These are phyloP conservation scores for Tinamus guttatus DNA, from an alignment of 2,113 vertebrate species.

Conservation along the genomic window DNA sequence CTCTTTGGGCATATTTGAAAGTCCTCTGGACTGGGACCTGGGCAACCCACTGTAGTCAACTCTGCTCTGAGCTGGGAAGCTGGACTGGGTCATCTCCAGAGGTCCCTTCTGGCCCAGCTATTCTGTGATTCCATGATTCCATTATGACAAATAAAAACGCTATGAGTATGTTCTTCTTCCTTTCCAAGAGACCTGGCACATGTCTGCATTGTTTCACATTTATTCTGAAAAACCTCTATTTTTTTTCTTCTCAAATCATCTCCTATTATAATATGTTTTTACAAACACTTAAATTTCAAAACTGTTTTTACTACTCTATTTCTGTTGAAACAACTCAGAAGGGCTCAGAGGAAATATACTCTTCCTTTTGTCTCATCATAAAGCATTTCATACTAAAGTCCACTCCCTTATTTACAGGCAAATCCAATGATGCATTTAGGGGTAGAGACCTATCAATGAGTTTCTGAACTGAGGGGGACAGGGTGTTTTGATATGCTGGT, in stretches of 20 bases:
- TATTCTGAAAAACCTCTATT: not conserved
- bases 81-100: not conserved
- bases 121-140: not conserved
- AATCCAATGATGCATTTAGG: not conserved
- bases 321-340: not conserved
- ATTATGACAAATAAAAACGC: not conserved
- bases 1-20: not conserved
- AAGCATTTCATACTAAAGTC: not conserved
- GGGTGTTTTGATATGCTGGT: fast-evolving
- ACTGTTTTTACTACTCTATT: not conserved
- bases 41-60: not conserved
- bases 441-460: not conserved
- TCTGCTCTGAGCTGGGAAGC: fast-evolving
- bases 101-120: not conserved
- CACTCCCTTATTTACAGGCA: not conserved
- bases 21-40: fast-evolving
- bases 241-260: not conserved
- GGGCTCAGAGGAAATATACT: not conserved
- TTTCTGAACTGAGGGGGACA: not conserved
- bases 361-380: not conserved
- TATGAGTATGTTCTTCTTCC: not conserved
- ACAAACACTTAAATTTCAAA: not conserved
- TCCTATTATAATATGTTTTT: not conserved
- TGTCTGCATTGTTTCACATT: not conserved
- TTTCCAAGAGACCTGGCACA: not conserved